Evolutionary conservation across 2,797 vertebrate species (phyloP), one percentile per base, ranked within the genome.

Genomic region (Microctenopoma stevenorrisi): DNA sequence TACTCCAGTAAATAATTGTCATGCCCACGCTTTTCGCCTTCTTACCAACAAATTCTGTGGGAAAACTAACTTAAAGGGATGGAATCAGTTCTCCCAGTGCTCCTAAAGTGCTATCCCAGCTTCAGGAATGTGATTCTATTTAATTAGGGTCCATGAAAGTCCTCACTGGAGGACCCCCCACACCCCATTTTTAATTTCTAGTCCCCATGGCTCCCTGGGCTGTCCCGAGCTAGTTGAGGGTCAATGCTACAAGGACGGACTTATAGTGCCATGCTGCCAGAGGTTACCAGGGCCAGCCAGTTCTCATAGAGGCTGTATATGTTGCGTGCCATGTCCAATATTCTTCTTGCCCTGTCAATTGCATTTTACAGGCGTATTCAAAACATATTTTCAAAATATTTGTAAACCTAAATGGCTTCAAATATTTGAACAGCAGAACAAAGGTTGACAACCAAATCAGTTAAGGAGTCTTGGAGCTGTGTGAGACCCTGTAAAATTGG

Each of bases 91-190:
- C 61, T 56, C 64, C 11, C 5, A 68, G 42, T 26, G 54, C 3
- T 43, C 62, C 65, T 66, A 55, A 61, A 38, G 68, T 49, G 1
- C 70, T 50, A 67, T 52, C 79, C 67, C 83, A 65, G 85, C 85
- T 66, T 76, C 86, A 94, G 89, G 95, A 96, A 96, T 96, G 94
- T 77, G 57, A 90, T 88, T 83, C 62, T 89, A 85, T 95, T 95
- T 96, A 96, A 97, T 96, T 95, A 96, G 47, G 14, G 76, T 85
- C 83, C 83, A 71, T 47, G 66, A 88, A 85, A 69, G 74, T 83
- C 81, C 63, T 89, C 86, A 60, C 60, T 85, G 88, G 93, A 92
- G 88, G 78, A 82, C 80, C 82, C 33, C 38, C 14, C 22, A 22
- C 22, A 22, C 38, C 81, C 63, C 13, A 26, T 85, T 94, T 95